Conservation (phyloP, 2,797 vertebrate species). For the Chelmon rostratus region DNA sequence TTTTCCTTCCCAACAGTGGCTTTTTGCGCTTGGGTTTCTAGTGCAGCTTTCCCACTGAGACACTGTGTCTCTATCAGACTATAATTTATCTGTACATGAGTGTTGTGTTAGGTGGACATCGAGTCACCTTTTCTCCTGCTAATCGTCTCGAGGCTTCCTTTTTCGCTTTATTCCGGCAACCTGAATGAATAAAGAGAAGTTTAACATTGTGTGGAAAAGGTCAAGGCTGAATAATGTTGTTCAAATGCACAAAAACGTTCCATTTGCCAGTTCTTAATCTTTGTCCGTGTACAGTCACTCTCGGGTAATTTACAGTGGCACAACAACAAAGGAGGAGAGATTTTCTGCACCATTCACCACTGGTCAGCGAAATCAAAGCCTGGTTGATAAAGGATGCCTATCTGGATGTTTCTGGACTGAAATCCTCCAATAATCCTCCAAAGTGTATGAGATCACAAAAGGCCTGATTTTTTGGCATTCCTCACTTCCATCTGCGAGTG, state of each 20-base stretch:
- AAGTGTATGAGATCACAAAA: constrained; percentile 57
- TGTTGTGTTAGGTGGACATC: constrained; percentile 17
- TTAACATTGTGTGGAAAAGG: constrained; percentile 10
- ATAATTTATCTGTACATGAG: not conserved
- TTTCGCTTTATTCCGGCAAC: constrained; percentile 4
- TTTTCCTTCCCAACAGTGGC: not conserved
- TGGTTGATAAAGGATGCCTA: constrained; percentile 40
- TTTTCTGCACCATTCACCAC: constrained; percentile 18
- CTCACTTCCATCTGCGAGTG: constrained; percentile 55
- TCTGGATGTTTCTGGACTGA: constrained; percentile 39
- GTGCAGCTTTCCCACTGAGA: not conserved
- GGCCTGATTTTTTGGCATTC: constrained; percentile 51
- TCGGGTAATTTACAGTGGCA: constrained; percentile 28
- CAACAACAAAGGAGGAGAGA: constrained; percentile 25
- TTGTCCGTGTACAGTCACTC: not conserved
- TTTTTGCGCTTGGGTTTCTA: not conserved
- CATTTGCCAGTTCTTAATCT: constrained; percentile 16
- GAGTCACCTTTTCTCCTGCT: constrained; percentile 8
- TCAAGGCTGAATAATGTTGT: constrained; percentile 15
- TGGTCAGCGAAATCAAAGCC: constrained; percentile 48
- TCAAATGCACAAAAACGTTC: constrained; percentile 21
- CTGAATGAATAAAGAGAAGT: constrained; percentile 2
- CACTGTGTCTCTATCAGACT: not conserved
- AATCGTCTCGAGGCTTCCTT: not conserved
- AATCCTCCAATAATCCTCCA: constrained; percentile 49